Percentiles rank a stretch among this genome's conserved stretches.
These are phyloP conservation scores for Drosophila kohkoa DNA, from an alignment of 1,140 invertebrate genomes.

Conservation along the genomic window DNA sequence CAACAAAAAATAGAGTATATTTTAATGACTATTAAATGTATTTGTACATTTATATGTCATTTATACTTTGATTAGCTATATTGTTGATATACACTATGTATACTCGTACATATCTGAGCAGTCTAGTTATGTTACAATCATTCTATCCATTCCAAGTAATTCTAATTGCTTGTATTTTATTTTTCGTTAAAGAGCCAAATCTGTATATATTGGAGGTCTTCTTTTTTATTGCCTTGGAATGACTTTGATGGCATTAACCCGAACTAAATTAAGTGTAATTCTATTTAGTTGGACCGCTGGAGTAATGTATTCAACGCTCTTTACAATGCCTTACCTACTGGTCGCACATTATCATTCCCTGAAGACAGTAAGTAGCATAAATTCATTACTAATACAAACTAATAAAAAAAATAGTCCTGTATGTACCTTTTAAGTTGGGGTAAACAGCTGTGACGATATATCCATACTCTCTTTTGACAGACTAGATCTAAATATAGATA, in stretches of 20 bases:
- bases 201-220: conserved; percentile 96
- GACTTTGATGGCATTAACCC: conserved; percentile 93
- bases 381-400: too few relatives aligned
- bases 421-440: too few relatives aligned
- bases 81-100: too few relatives aligned
- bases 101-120: too few relatives aligned
- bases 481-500: too few relatives aligned
- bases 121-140: too few relatives aligned
- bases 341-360: conserved; percentile 96
- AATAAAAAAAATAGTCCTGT: background rate
- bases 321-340: conserved; percentile 98
- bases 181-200: conserved; percentile 88
- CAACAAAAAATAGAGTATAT: too few relatives aligned
- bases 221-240: conserved; percentile 95
- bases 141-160: background rate
- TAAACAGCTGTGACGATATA: too few relatives aligned
- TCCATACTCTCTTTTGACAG: too few relatives aligned
- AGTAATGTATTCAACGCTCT: conserved; percentile 98
- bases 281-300: conserved; percentile 96
- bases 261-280: conserved; percentile 92
- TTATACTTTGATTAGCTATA: too few relatives aligned
- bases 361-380: conserved; percentile 89
- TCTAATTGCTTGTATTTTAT: background rate
- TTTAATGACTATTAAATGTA: too few relatives aligned
- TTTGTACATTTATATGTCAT: too few relatives aligned